A percentile compares a stretch with the other conserved stretches of the same genome.
These are phyloP conservation scores for Lepus americanus DNA, from an alignment of 2,113 vertebrate genomes.

Conservation along the genomic window DNA sequence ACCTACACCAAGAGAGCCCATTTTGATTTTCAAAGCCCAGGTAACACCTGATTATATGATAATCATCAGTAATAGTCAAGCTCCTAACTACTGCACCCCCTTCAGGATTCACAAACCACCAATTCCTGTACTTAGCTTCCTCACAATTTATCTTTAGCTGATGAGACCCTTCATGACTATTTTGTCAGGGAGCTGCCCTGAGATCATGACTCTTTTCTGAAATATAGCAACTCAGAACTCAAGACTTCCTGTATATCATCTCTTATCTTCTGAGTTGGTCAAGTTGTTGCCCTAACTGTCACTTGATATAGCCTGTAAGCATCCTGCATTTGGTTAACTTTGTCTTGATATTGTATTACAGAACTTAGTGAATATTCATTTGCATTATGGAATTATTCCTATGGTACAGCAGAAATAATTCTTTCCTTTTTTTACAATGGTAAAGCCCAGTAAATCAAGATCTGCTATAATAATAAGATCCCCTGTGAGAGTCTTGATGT, in stretches of 20 bases:
- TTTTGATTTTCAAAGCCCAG: constrained; percentile 47
- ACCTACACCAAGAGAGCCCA: not conserved
- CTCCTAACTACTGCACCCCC: not conserved
- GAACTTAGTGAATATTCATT: not conserved
- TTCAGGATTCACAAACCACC: not conserved
- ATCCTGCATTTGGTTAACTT: not conserved
- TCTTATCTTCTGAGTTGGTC: not conserved
- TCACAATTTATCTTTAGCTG: constrained; percentile 7
- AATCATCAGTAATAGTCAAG: not conserved
- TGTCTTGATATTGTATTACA: not conserved
- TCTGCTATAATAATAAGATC: not conserved
- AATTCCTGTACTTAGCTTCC: not conserved
- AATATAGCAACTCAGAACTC: not conserved
- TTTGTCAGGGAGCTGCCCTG: not conserved
- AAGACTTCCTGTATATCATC: not conserved
- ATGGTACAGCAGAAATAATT: not conserved
- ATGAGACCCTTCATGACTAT: not conserved
- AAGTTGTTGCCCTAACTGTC: not conserved
- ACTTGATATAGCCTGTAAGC: not conserved
- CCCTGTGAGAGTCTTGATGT: constrained; percentile 48
- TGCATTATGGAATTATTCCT: not conserved
- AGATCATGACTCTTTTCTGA: constrained; percentile 43
- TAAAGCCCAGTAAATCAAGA: constrained; percentile 38
- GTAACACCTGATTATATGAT: not conserved
- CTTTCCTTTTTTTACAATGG: constrained; percentile 1